These are phyloP conservation scores for Crepidodera aurea DNA, from an alignment of 2,888 invertebrate genomes.

Conservation along the genomic window DNA sequence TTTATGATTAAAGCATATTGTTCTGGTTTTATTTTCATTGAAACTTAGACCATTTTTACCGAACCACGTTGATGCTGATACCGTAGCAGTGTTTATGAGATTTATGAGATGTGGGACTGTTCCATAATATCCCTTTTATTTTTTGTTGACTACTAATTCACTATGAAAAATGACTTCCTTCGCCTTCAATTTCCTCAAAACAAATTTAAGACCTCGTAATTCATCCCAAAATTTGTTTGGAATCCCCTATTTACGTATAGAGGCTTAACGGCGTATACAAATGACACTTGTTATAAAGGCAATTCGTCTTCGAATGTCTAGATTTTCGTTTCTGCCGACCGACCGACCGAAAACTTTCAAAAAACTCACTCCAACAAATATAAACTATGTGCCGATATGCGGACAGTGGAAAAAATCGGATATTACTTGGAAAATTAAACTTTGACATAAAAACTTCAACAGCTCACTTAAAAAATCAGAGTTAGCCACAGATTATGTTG, in stretches of 20 bases:
- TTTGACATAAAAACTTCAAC: too few relatives aligned
- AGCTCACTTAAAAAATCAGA: too few relatives aligned
- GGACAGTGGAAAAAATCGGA: too few relatives aligned
- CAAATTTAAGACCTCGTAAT: not conserved
- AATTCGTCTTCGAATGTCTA: slow-evolving; percentile 16
- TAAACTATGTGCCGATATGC: not conserved
- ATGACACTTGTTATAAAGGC: slow-evolving; percentile 25
- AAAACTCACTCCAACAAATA: not conserved
- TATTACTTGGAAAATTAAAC: too few relatives aligned
- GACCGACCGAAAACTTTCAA: not conserved
- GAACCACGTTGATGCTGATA: too few relatives aligned
- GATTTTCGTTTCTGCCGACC: not conserved
- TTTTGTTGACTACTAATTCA: not conserved
- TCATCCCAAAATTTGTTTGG: slow-evolving; percentile 5
- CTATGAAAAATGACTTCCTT: not conserved
- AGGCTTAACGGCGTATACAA: slow-evolving; percentile 8
- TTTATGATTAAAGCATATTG: too few relatives aligned
- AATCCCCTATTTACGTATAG: slow-evolving; percentile 17
- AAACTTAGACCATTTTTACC: too few relatives aligned
- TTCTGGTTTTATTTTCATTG: too few relatives aligned
- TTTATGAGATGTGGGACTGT: too few relatives aligned
- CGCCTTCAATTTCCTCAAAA: not conserved
- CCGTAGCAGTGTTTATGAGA: too few relatives aligned
- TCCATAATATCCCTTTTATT: too few relatives aligned
- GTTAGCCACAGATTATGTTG: too few relatives aligned